Base-by-base conservation (phyloP, 2,888 invertebrate genomes). In the Phortica magna region DNA sequence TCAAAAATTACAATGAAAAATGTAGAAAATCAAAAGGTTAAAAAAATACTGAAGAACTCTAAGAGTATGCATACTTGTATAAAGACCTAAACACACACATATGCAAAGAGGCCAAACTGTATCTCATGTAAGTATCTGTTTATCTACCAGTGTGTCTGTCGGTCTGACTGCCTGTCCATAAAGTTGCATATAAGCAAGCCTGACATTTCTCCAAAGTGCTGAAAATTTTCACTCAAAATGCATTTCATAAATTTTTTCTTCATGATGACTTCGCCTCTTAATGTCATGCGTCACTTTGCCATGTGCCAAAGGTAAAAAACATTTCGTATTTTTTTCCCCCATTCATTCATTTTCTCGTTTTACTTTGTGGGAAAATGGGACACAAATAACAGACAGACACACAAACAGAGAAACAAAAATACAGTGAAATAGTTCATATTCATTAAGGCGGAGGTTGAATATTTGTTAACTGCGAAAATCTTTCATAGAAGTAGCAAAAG, bases 151-250 rank as follows among this genome's bases (percentile, higher is more conserved):
- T 12, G 0, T 31, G 71, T 22, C 22, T 17, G 9, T 57, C 71
- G 0, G 4, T 59, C 53, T 57, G 53, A 14, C 48, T 48, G 68
- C 43, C 42, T 31, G 12, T 64, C 64, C 22, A 64, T 22, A 64
- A 14, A 64, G 42, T 7, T 61, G 19, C 61, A 61, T 22, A 39
- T 12, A 68, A 43, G 43, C 68, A 19, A n/a, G 55, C 9, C 19
- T 55, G 70, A 55, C 70, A 55, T 71, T 71, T 71, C 55, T 71
- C 70, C 55, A 71, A 71, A 71, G 70, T 71, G 53, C 53, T 71
- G 55, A 55, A 71, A 31, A 55, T 39, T 22, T 53, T 55, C 17
- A 19, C 17, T 71, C 6, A 55, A 71, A 71, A 31, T 71, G 70
- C 70, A 71, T 71, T 71, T 71, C 55, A 71, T 71, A 71, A 53